Base-by-base conservation (phyloP, 2,888 invertebrate genomes). In the Barypeithes pellucidus region DNA sequence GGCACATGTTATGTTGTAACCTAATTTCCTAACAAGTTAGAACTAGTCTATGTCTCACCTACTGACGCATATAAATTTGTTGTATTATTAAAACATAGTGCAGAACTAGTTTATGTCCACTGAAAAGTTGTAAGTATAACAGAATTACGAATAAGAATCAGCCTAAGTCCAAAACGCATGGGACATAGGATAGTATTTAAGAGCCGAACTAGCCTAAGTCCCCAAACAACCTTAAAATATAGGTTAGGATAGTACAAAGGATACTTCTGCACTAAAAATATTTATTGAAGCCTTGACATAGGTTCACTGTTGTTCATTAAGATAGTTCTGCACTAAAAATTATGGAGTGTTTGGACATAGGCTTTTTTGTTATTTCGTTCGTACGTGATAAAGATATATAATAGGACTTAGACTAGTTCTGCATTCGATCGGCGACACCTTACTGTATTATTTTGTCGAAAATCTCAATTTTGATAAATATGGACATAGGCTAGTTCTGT, bases 1-100 rank as follows among this genome's bases (percentile, higher is more conserved):
- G 12, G 36, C 36, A 36, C 36, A 36, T 9, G 36, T 36, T 36
- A 36, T 36, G 8, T 36, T 36, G 36, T 36, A 36, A 36, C 3
- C 36, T 11, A 36, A 36, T 36, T 36, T 36, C 36, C 36, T 36
- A 36, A 36, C 36, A 36, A 36, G 36, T 36, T 36, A 36, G 36
- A 36, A 36, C 36, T 36, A 36, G 36, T 36, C 36, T 36, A 36
- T 36, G 36, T 36, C 36, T 36, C 36, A 36, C 36, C 36, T 36
- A 36, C 36, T 36, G 36, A 36, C 36, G 36, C 36, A 36, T 9
- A 36, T 36, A 36, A 36, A 36, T 36, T 36, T 36, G 36, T 36
- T 36, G 3, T 36, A 36, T 36, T 36, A 36, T 36, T 36, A 36
- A 36, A 36, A 36, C 36, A 36, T 36, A 36, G 36, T 36, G 12